Conservation (phyloP, 1,140 invertebrate genomes). For the Pseudobourletiella spinata region DNA sequence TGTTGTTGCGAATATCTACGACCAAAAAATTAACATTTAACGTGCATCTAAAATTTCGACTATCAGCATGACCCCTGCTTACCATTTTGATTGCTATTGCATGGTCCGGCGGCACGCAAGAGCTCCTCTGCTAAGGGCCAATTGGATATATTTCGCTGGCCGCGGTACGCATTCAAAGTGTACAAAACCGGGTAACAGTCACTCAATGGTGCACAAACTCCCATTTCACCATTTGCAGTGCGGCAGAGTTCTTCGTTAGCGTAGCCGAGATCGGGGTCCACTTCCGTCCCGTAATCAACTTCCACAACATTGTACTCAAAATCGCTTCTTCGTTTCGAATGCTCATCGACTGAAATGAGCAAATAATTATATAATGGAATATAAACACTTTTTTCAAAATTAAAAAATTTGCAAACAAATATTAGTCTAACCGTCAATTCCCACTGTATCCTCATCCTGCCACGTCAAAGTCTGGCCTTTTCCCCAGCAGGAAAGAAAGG, state of each 20-base stretch:
- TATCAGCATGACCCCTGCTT: too few relatives aligned
- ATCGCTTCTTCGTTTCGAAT: background rate
- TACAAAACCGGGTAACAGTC: background rate
- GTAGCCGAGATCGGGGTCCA: background rate
- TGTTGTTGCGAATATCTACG: background rate
- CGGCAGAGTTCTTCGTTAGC: background rate
- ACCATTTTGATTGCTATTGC: background rate
- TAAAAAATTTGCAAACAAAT: background rate
- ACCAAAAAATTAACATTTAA: background rate
- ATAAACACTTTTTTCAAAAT: background rate
- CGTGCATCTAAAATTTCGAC: too few relatives aligned
- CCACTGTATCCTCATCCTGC: background rate
- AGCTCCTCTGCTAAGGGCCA: background rate
- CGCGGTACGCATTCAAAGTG: background rate
- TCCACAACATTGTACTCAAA: background rate
- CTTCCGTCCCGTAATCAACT: background rate
- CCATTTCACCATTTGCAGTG: background rate
- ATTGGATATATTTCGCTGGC: background rate
- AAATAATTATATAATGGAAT: background rate
- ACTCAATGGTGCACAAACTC: background rate
- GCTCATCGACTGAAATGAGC: background rate
- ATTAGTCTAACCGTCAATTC: too few relatives aligned
- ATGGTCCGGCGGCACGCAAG: background rate
- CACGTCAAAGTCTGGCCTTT: background rate
- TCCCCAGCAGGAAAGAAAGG: background rate